Conservation (phyloP, 2,888 invertebrate genomes). For the Tiliacea citrago region DNA sequence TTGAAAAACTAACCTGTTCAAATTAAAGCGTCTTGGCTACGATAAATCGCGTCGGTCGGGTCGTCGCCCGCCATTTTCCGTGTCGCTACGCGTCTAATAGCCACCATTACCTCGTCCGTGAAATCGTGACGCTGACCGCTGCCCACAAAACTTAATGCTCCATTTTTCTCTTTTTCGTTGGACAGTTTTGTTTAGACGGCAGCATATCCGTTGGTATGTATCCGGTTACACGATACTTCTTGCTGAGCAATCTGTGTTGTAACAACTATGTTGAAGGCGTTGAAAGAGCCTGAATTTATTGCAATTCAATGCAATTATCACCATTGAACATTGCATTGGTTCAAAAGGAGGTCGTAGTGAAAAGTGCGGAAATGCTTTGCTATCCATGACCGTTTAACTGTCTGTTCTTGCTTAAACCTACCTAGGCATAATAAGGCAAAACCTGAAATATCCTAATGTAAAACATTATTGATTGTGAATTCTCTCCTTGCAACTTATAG, state of each 20-base stretch:
- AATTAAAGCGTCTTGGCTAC: conserved; percentile 65
- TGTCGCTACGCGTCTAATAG: conserved; percentile 83
- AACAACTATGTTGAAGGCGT: background rate
- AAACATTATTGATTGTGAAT: conserved; percentile 28
- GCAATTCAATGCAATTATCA: conserved; percentile 14
- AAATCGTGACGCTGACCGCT: conserved; percentile 85
- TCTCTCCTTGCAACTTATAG: conserved; percentile 14
- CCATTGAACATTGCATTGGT: conserved; percentile 11
- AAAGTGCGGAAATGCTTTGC: background rate
- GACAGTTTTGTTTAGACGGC: conserved; percentile 45
- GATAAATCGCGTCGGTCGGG: conserved; percentile 71
- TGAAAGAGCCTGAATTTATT: conserved; percentile 18
- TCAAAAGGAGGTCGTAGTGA: background rate
- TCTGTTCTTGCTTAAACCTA: background rate
- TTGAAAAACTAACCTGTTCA: conserved; percentile 60
- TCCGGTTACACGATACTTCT: conserved; percentile 50
- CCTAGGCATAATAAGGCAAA: conserved; percentile 6
- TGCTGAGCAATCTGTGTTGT: conserved; percentile 27
- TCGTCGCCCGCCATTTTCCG: conserved; percentile 83
- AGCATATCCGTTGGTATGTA: conserved; percentile 59
- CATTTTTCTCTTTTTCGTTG: conserved; percentile 77
- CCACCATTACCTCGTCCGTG: conserved; percentile 83
- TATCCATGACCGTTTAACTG: background rate
- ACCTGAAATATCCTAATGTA: background rate
- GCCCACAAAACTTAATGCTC: conserved; percentile 82